A percentile compares a stretch with the other conserved stretches of the same genome.
These are phyloP conservation scores for Brachypalpus laphriformis DNA, from an alignment of 2,888 invertebrate genomes.

Conservation along the genomic window DNA sequence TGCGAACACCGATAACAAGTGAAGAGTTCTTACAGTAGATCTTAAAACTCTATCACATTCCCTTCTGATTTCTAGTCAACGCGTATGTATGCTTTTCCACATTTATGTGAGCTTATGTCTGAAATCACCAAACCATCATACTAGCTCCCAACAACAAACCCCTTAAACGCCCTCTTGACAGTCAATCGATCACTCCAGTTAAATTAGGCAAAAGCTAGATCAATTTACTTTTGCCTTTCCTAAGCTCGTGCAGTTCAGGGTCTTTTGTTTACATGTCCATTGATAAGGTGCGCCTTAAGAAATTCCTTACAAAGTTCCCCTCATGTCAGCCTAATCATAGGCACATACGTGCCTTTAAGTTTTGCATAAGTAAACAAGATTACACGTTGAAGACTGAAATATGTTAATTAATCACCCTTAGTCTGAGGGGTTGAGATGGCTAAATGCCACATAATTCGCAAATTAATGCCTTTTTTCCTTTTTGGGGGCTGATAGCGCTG, in stretches of 20 bases:
- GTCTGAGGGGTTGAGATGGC: not conserved
- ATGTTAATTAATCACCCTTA: not conserved
- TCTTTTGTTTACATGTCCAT: not conserved
- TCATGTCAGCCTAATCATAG: not conserved
- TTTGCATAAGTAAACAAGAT: constrained; percentile 27
- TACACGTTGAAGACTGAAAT: not conserved
- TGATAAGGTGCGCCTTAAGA: not conserved
- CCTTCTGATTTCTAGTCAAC: too few species aligned
- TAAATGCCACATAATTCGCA: not conserved
- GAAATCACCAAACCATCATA: not conserved
- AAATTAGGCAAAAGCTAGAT: constrained; percentile 5
- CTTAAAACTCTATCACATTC: too few species aligned
- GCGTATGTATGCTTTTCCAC: not conserved
- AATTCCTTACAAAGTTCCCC: not conserved
- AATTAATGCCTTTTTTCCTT: not conserved
- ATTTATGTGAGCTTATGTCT: not conserved
- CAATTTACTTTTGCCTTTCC: not conserved
- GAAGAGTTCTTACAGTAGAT: too few species aligned
- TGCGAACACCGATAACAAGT: too few species aligned
- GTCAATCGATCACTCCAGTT: not conserved
- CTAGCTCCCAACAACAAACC: not conserved
- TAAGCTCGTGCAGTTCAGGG: not conserved
- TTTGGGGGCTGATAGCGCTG: not conserved
- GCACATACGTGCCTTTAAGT: not conserved
- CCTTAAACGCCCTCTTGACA: not conserved